Evolutionary conservation across 2,888 invertebrate genomes (phyloP).

Genomic region (Oeneis ivallda): DNA sequence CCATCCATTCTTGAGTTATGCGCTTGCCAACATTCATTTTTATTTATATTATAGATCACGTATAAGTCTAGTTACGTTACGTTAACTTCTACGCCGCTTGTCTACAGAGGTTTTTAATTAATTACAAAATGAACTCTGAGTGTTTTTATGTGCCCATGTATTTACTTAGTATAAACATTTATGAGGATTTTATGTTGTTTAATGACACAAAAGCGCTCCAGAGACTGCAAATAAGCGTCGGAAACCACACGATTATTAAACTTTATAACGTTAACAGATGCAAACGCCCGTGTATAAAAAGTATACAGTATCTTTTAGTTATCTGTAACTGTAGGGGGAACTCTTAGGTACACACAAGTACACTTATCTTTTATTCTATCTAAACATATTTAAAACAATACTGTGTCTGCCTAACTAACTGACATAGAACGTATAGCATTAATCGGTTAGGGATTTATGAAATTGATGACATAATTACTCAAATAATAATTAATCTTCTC

Average conservation of each 20-base stretch:
- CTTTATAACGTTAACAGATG: conserved; percentile 13
- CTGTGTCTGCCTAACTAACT: no score
- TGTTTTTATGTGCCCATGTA: not conserved
- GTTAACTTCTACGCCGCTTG: not conserved
- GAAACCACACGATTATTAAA: conserved; percentile 14
- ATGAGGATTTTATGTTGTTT: conserved; percentile 9
- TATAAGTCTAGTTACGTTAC: no score
- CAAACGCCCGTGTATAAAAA: not conserved
- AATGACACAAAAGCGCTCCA: conserved; percentile 1
- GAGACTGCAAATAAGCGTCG: conserved; percentile 14
- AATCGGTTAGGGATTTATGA: no score
- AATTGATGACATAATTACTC: no score
- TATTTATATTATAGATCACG: no score
- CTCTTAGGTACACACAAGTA: not conserved
- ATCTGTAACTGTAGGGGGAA: not conserved
- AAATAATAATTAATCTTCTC: no score
- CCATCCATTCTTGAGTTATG: no score
- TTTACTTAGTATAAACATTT: conserved; percentile 10
- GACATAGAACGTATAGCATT: no score
- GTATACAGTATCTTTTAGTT: conserved; percentile 2
- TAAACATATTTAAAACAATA: no score
- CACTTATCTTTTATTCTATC: no score
- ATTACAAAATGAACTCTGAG: not conserved
- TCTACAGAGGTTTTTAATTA: not conserved
- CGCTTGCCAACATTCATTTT: no score